Base-by-base conservation (phyloP, 2,797 vertebrate genomes). In the Trichosurus vulpecula region DNA sequence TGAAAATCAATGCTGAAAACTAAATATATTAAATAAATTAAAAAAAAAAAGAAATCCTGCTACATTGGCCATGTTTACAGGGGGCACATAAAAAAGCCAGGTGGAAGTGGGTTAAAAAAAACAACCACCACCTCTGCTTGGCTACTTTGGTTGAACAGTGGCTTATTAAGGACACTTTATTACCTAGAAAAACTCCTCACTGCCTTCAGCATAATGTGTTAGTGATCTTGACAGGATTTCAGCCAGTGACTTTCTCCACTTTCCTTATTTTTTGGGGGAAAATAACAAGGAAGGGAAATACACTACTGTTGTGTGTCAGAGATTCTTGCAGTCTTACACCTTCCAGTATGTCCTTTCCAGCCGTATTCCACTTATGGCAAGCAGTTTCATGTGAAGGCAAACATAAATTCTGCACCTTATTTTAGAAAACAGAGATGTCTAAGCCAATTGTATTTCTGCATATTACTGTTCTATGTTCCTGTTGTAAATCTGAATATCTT, bases 251-350 rank as follows among this genome's bases (percentile, higher is more conserved):
- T n/a, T 25, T 55, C 10, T 25, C 12, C 1, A 13, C 90, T 4
- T 52, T 6, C 2, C 22, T 52, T 52, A 10, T 8, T 55, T 14
- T 16, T 19, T 6, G 4, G 4, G 22, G 0, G 2, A 8, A 54
- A 0, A n/a, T 27, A 31, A 3, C 0, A 0, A 0, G n/a, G 10
- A 2, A 4, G n/a, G 13, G 19, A 12, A 31, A 2, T 8, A 22
- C 0, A 47, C 2, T 41, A 81, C 66, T 81, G n/a, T 81, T 41
- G n/a, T 81, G 66, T 41, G 66, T 74, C 27, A 2, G 1, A 90
- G 13, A 41, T 3, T 35, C 13, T 1, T 12, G 8, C 81, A 66
- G 22, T 22, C 54, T 53, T 30, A 0, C 6, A 19, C 3, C 1
- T 2, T 22, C 27, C 8, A 1, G 12, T 8, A 9, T 0, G 3